Evolutionary conservation across 2,888 invertebrate species (phyloP).

Genomic region (Calliphora vomitoria): DNA sequence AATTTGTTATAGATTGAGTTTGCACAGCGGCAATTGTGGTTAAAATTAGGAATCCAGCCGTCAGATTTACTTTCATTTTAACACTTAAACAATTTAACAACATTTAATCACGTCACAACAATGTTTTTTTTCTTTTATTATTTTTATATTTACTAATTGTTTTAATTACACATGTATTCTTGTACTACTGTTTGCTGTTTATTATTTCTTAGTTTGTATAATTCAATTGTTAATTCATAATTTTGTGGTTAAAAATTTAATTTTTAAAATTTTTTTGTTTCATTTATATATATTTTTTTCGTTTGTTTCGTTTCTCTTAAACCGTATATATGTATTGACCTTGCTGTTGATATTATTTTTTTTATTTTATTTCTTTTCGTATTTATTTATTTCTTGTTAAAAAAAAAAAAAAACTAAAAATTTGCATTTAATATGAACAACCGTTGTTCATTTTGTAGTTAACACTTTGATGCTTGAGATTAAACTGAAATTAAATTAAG

Average conservation of each 20-base stretch:
- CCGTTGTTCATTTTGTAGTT: constrained; percentile 37
- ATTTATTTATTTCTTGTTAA: constrained; percentile 35
- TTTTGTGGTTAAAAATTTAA: constrained; percentile 26
- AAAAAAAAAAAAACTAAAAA: neutral
- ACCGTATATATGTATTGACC: constrained; percentile 46
- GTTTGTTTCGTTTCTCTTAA: constrained; percentile 10
- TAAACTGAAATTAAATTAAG: constrained; percentile 63
- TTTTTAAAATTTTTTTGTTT: constrained; percentile 26
- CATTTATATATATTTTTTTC: neutral
- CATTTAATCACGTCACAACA: constrained; percentile 48
- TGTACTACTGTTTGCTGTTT: constrained; percentile 4
- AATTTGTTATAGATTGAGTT: constrained; percentile 53
- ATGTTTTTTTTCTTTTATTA: neutral
- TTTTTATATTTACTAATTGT: constrained; percentile 42
- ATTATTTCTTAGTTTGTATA: constrained; percentile 3
- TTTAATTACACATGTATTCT: constrained; percentile 47
- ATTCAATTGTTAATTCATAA: constrained; percentile 41
- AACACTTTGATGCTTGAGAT: constrained; percentile 68
- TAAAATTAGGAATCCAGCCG: constrained; percentile 40
- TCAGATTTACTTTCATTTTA: constrained; percentile 62
- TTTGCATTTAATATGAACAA: constrained; percentile 46
- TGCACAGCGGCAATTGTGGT: constrained; percentile 39
- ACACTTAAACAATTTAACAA: constrained; percentile 28
- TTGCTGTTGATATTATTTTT: constrained; percentile 42
- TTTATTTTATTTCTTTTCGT: constrained; percentile 20